Base-by-base conservation (phyloP, 2,797 vertebrate species). In the Coreius guichenoti region DNA sequence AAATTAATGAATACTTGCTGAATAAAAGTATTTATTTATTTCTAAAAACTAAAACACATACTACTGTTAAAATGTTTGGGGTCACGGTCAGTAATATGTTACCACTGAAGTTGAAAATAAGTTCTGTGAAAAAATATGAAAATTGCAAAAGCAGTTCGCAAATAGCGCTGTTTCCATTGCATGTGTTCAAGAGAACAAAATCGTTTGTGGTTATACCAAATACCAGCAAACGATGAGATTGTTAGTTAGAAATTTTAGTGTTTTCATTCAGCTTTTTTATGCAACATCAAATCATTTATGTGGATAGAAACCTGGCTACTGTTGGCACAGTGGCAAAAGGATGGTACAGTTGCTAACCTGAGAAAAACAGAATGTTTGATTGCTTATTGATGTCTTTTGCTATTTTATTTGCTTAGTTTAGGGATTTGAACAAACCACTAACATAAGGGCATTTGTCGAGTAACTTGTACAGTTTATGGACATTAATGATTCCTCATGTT, bases 401-500 rank as follows among this genome's bases (percentile, higher is more conserved):
- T 49, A 5, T 49, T 49, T 5, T 8, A 49, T 31, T 49, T 73
- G 39, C n/a, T 73, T 17, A 49, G 43, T 49, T 74, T 74, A 45
- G 69, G n/a, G 39, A 43, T n/a, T 7, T 74, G 9, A 74, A 74
- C 47, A 51, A 75, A 75, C 17, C 47, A 36, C 49, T 75, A 74
- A 31, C 26, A 31, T 13, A 56, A 54, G 19, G 29, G 31, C 21
- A 4, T 23, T 33, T 54, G 73, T 31, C 2, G 5, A 33, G 5
- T 33, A 74, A 19, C 17, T 75, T 51, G 5, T 51, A 19, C 17
- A 33, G 29, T 54, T 75, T 31, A 31, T 21, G 9, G 45, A 21
- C 19, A 33, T 75, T 21, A 54, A 51, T 33, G 29, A 75, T 33
- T 54, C 47, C 5, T 75, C 19, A 8, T 33, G 29, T 54, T 49